Evolutionary conservation across 2,113 vertebrate genomes (phyloP).

Genomic region (Ia io): DNA sequence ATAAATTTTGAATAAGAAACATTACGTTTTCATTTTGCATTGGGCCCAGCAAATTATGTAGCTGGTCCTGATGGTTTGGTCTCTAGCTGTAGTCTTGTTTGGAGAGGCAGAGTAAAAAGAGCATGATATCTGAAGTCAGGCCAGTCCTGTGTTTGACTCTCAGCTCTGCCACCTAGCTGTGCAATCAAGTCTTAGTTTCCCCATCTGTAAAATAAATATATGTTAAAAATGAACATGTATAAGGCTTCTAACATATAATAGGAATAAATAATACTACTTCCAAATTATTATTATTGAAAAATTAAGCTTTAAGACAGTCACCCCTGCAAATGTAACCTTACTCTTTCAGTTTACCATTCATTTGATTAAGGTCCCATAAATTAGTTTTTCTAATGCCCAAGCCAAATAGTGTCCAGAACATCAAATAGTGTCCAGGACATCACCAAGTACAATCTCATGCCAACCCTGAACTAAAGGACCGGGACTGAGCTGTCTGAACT

Average conservation of each 20-base stretch:
- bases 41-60: not conserved
- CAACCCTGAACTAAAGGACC: not conserved
- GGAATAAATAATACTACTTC: not conserved
- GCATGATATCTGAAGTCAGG: not conserved
- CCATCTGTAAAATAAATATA: not conserved
- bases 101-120: not conserved
- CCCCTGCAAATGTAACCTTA: not conserved
- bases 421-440: too few species aligned
- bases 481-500: not conserved
- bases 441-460: not conserved
- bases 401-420: not conserved
- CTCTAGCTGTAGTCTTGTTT: not conserved
- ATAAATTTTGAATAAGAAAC: not conserved
- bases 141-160: not conserved
- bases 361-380: not conserved
- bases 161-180: not conserved
- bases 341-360: not conserved
- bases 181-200: not conserved
- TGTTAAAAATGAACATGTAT: not conserved
- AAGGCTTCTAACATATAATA: not conserved
- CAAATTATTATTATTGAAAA: not conserved
- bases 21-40: not conserved
- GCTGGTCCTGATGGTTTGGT: not conserved
- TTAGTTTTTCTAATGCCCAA: not conserved
- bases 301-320: not conserved